Base-by-base conservation (phyloP, 2,113 vertebrate species). In the Gambusia affinis region DNA sequence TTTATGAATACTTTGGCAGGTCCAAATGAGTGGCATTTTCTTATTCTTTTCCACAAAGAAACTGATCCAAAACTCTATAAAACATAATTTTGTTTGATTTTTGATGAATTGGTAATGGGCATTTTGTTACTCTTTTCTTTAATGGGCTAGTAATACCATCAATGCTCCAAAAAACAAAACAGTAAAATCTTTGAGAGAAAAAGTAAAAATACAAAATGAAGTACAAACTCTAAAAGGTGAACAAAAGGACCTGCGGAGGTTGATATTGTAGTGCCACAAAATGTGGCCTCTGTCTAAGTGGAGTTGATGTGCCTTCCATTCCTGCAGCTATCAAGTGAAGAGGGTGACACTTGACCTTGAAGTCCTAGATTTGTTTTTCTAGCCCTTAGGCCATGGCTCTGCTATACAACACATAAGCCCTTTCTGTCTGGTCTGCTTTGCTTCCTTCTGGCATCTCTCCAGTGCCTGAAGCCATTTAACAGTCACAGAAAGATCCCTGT, bases 401-500 rank as follows among this genome's bases (percentile, higher is more conserved):
- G 67, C 70, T 79, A 81, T 70, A 88, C 84, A 88, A 87, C 72
- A 84, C 86, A 88, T 79, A 80, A 81, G 69, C 85, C 79, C 75
- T 81, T 65, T 73, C 72, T 89, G 85, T 89, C 76, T 83, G 12
- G 73, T 83, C 81, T 85, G 73, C 70, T 72, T 85, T 63, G 83
- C 88, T 82, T 81, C 85, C 81, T 87, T 76, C 73, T 91, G 88
- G 90, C 81, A 54, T 76, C 42, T 19, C 71, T 84, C 87, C 86
- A 91, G 77, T 7, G 79, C 81, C 87, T 79, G 0, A 60, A 76
- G 81, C 64, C 70, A 72, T 85, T 67, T 71, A 83, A 82, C 24
- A 87, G 88, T 86, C 85, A 80, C 76, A 80, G 80, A 82, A 73
- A 92, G 75, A 84, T 89, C 76, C 87, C 80, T 77, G 75, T 87